Base-by-base conservation (phyloP, 53 echinoderm and acorn worm species). In the Crossaster papposus region DNA sequence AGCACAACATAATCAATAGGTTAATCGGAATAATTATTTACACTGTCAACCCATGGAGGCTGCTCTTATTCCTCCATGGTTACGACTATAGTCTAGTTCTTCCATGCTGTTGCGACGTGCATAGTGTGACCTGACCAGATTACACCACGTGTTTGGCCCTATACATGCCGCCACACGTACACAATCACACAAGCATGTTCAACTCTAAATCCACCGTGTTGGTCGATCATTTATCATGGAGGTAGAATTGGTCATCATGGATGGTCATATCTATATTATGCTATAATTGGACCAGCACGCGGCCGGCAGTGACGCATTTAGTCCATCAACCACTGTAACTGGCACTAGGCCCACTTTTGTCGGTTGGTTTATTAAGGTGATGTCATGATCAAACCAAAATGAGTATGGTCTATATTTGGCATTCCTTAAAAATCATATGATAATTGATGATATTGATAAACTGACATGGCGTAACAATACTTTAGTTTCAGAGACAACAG, bases 111-210 rank as follows among this genome's bases (percentile, higher is more conserved):
- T 9, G 44, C 44, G 9, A 44, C 9, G 44, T 44, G n/a, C 44
- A 44, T 44, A 5, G 44, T 7, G 5, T 44, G 44, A n/a, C n/a
- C n/a, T n/a, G n/a, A n/a, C n/a, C n/a, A n/a, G n/a, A n/a, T n/a
- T 44, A 44, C 44, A 5, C 44, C 44, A 44, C 44, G 44, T 44
- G 44, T 44, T 44, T 44, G 44, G 44, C 44, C 5, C 58, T 14
- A 58, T 17, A 11, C 58, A 4, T 14, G 17, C 22, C 58, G 35
- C 36, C 37, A 34, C 17, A 14, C 26, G 30, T 20, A 68, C 82
- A 82, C 68, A n/a, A 37, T n/a, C 82, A n/a, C 68, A 68, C 65
- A 68, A n/a, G n/a, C n/a, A n/a, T n/a, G 82, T 82, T 65, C 22
- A 51, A 30, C 30, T 52, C 32, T 22, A 54, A 22, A 44, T 44